These are phyloP conservation scores for Hyphantria cunea DNA, from an alignment of 1,140 invertebrate genomes.

Conservation along the genomic window DNA sequence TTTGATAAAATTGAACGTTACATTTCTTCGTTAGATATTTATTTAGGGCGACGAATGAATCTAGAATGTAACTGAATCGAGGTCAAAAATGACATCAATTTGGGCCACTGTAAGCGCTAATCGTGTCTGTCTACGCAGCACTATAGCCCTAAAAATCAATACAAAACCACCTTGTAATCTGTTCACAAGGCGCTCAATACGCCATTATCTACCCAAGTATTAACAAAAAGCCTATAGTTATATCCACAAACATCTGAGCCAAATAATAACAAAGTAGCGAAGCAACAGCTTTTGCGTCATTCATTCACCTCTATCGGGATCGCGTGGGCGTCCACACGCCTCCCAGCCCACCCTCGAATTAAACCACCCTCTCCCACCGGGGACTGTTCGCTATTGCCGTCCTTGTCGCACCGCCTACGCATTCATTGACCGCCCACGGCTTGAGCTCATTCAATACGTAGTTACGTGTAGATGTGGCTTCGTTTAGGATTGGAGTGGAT, in stretches of 20 bases:
- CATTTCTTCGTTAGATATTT: no score
- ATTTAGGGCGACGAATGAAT: no score
- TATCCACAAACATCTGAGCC: conserved; percentile 1
- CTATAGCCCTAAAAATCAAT: no score
- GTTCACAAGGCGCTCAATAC: no score
- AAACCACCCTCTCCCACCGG: conserved; percentile 14
- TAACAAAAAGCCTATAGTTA: no score
- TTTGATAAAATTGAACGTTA: no score
- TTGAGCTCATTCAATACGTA: conserved; percentile 45
- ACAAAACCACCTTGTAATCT: no score
- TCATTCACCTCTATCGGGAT: conserved; percentile 46
- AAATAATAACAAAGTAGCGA: conserved; percentile 25
- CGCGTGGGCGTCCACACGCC: conserved; percentile 39
- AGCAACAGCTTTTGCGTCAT: conserved; percentile 47
- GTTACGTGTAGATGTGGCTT: conserved; percentile 9
- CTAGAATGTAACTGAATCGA: no score
- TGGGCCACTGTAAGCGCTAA: no score
- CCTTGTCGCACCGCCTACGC: conserved; percentile 44
- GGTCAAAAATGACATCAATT: no score
- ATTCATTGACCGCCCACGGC: conserved; percentile 55
- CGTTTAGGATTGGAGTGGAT: conserved; percentile 5
- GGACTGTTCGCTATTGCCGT: neutral
- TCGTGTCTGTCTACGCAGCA: no score
- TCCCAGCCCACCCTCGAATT: neutral
- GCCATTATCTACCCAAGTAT: no score